These are phyloP conservation scores for Echinarachnius parma DNA, from an alignment of 53 echinoderm and acorn worm species.

Conservation along the genomic window DNA sequence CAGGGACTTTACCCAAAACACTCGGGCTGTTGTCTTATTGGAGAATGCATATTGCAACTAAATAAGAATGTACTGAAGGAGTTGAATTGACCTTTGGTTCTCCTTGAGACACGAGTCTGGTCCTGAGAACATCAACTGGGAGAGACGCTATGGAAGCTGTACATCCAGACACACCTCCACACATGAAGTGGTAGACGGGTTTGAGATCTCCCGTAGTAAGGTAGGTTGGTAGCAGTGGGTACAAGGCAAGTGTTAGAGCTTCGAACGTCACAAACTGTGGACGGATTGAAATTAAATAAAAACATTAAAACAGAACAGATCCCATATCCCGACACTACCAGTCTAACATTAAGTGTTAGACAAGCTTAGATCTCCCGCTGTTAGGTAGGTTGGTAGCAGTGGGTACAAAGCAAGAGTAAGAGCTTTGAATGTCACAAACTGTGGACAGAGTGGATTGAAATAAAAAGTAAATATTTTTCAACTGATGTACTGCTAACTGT, in stretches of 20 bases:
- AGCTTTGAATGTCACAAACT: conserved; percentile 89
- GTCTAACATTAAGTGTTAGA: conserved; percentile 83
- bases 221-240: conserved; percentile 54
- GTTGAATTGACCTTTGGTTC: conserved; percentile 95
- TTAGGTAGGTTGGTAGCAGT: conserved; percentile 53
- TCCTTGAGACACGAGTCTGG: conserved; percentile 86
- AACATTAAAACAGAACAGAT: too few species aligned
- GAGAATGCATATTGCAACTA: too few species aligned
- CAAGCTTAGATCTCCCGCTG: conserved; percentile 63
- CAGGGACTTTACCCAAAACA: too few species aligned
- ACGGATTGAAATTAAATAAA: too few species aligned
- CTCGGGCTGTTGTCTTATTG: too few species aligned
- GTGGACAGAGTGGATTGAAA: too few species aligned
- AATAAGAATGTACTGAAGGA: too few species aligned
- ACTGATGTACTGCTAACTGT: too few species aligned
- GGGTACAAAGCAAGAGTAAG: conserved; percentile 59
- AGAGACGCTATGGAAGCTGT: conserved; percentile 61
- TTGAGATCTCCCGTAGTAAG: conserved; percentile 58
- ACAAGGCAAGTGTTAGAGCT: conserved; percentile 53
- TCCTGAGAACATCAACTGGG: conserved; percentile 85
- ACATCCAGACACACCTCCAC: conserved; percentile 86
- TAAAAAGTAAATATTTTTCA: too few species aligned
- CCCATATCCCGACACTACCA: conserved; percentile 76
- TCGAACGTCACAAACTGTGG: conserved; percentile 90
- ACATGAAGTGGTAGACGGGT: conserved; percentile 80